Base-by-base conservation (phyloP, 2,888 invertebrate genomes). In the Cryptus viduatorius region DNA sequence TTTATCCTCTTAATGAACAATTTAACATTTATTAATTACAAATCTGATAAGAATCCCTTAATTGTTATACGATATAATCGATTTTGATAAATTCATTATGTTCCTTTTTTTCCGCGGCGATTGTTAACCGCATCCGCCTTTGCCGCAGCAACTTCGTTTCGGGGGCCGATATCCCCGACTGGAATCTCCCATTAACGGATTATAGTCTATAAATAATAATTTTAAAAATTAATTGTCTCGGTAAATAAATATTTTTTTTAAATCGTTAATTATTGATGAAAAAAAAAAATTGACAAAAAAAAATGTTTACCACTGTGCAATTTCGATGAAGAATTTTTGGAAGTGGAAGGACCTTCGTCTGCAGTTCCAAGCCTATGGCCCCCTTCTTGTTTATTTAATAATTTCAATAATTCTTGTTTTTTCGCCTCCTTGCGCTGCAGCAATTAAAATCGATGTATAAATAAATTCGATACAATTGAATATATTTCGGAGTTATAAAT, bases 131-230 rank as follows among this genome's bases (percentile, higher is more conserved):
- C 94, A 94, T 48, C 92, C 91, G 14, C 93, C 92, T 83, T 92
- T 92, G 37, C 90, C 87, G 80, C 94, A 94, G 46, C 92, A 90
- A 46, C 90, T 92, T 65, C 93, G 91, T 81, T 92, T 93, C 0
- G 93, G 92, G 16, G 94, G 92, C 56, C 92, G 88, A 82, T 94
- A 94, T 29, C 93, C 88, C 44, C 89, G 88, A 29, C 86, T 87
- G 31, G 87, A 86, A 44, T 89, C 89, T 37, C 94, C 94, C 92
- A 91, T 93, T 79, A 94, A 86, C 24, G 94, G 94, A 87, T 92
- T 93, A 72, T 94, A 94, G 3, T 91, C 94, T 93, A 82, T 19
- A 89, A 82, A 42, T n/a, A 12, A 78, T 37, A 24, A 80, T 37
- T 53, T 69, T 7, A 12, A 4, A 69, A 46, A 53, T 73, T n/a